Evolutionary conservation across 2,888 invertebrate species (phyloP).

Genomic region (Pteria penguin): DNA sequence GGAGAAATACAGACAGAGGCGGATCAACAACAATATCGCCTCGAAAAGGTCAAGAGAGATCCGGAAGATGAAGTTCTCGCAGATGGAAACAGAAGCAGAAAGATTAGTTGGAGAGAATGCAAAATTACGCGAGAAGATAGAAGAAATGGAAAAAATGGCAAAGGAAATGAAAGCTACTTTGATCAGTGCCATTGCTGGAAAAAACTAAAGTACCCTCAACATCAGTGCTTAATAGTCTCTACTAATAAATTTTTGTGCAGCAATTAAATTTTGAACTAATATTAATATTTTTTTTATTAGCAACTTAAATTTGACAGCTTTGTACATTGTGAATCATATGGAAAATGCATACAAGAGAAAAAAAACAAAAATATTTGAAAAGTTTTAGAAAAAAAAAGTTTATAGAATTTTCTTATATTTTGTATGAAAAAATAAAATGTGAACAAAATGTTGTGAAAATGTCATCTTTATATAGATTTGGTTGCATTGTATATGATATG

Average conservation of each 20-base stretch:
- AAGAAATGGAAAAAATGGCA: conserved; percentile 70
- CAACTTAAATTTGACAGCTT: background rate
- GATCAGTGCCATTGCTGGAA: conserved; percentile 66
- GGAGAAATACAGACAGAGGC: conserved; percentile 62
- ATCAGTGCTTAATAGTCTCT: no score
- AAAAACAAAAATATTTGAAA: background rate
- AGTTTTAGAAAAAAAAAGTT: no score
- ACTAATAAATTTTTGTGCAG: no score
- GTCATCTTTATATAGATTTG: no score
- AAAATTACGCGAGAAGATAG: conserved; percentile 63
- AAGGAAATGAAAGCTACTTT: conserved; percentile 75
- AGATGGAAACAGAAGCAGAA: conserved; percentile 72
- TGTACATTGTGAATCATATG: background rate
- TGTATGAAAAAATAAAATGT: no score
- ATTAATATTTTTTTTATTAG: no score
- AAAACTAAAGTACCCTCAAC: conserved; percentile 27
- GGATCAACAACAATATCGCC: conserved; percentile 76
- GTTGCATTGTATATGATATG: no score
- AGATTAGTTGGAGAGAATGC: conserved; percentile 68
- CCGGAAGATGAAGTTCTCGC: conserved; percentile 69
- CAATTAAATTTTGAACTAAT: no score
- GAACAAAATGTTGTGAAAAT: no score
- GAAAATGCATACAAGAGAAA: background rate
- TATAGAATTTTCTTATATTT: no score
- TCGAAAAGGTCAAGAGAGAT: conserved; percentile 74